Conservation (phyloP, 2,113 vertebrate genomes). For the Grus americana region DNA sequence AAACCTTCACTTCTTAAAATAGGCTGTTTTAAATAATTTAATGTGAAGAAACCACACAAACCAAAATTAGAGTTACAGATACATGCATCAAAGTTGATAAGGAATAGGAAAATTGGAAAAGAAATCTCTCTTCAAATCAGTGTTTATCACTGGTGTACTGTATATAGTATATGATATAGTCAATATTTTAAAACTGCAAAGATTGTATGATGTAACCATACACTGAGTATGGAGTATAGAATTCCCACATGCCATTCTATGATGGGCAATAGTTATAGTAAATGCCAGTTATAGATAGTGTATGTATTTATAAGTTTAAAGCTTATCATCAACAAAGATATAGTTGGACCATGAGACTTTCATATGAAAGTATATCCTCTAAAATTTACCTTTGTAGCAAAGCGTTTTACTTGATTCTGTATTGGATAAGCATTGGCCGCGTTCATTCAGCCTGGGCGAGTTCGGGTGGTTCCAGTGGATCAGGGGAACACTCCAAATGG, state of each 20-base stretch:
- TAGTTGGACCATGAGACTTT: constrained; percentile 66
- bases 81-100: neutral
- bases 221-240: constrained; percentile 46
- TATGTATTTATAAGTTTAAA: constrained; percentile 63
- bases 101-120: constrained; percentile 26
- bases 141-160: constrained; percentile 64
- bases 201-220: constrained; percentile 62
- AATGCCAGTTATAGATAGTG: constrained; percentile 66
- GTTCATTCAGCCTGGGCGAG: constrained; percentile 66
- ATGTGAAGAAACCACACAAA: neutral
- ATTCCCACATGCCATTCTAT: constrained; percentile 67
- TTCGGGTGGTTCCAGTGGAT: constrained; percentile 67
- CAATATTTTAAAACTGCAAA: constrained; percentile 56
- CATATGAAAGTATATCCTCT: constrained; percentile 74
- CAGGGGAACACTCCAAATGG: constrained; percentile 67
- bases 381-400: constrained; percentile 76
- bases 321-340: constrained; percentile 68
- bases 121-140: constrained; percentile 38
- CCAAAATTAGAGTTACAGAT: constrained; percentile 6
- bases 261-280: constrained; percentile 59
- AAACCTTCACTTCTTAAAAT: neutral
- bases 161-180: constrained; percentile 63
- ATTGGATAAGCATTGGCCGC: constrained; percentile 65
- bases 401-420: constrained; percentile 73
- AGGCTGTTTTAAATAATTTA: constrained; percentile 3